Conservation (phyloP, 1,140 invertebrate species). For the Meloidogyne exigua region DNA sequence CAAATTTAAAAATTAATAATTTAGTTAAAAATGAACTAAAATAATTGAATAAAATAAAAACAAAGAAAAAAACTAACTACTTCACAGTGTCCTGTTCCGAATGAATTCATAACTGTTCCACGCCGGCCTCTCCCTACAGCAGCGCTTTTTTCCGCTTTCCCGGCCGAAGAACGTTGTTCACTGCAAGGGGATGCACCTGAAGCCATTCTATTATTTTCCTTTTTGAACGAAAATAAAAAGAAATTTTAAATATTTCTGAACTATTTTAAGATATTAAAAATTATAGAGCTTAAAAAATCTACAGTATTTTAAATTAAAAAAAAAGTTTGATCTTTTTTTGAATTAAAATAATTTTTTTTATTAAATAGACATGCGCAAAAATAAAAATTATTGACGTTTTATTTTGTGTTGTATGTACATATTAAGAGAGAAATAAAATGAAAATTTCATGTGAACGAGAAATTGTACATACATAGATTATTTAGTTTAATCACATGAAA, state of each 20-base stretch:
- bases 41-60: background rate
- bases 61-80: slow-evolving; percentile 1
- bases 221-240: background rate
- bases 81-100: slow-evolving; percentile 14
- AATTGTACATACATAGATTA: background rate
- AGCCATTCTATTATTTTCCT: slow-evolving; percentile 25
- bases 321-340: too few species aligned
- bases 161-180: slow-evolving; percentile 26
- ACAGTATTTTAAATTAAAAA: too few species aligned
- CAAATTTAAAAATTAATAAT: too few species aligned
- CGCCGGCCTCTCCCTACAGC: slow-evolving; percentile 12
- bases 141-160: slow-evolving; percentile 14
- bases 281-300: too few species aligned
- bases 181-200: slow-evolving; percentile 33
- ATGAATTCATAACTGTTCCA: background rate
- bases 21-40: too few species aligned
- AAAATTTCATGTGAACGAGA: slow-evolving; percentile 1
- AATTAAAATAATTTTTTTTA: too few species aligned
- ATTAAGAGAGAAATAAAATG: background rate
- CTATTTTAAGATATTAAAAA: too few species aligned
- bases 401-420: background rate
- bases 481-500: slow-evolving; percentile 1
- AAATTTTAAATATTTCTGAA: background rate
- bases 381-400: background rate
- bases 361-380: background rate